Evolutionary conservation across 2,888 invertebrate genomes (phyloP).

Genomic region (Brachylomia viminalis): DNA sequence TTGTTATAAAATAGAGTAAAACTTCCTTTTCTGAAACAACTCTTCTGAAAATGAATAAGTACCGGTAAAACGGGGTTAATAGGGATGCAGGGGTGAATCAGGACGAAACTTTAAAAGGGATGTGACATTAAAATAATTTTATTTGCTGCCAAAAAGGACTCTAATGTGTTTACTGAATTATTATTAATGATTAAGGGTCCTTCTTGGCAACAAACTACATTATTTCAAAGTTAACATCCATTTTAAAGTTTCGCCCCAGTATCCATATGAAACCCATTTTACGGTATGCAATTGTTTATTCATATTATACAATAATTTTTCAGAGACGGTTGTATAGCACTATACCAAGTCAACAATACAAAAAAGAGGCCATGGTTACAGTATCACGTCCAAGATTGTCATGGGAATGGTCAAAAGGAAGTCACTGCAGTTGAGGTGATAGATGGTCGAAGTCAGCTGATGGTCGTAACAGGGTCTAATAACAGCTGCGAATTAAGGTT

Average conservation of each 20-base stretch:
- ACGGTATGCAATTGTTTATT: not conserved
- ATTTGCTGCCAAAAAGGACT: too few species aligned
- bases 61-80: too few species aligned
- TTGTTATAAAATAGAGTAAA: not conserved
- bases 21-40: not conserved
- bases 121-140: too few species aligned
- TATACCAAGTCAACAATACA: conserved; percentile 73
- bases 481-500: conserved; percentile 72
- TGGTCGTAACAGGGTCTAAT: conserved; percentile 77
- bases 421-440: conserved; percentile 83
- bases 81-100: too few species aligned
- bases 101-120: too few species aligned
- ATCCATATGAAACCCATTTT: too few species aligned
- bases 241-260: too few species aligned
- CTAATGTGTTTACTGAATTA: too few species aligned
- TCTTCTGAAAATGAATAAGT: not conserved
- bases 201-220: too few species aligned
- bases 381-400: conserved; percentile 79
- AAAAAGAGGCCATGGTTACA: conserved; percentile 73
- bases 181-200: too few species aligned
- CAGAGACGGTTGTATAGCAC: conserved; percentile 84
- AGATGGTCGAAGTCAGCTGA: conserved; percentile 60
- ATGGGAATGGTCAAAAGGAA: conserved; percentile 79
- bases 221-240: too few species aligned
- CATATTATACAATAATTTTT: conserved; percentile 56